Conservation (phyloP, 2,888 invertebrate genomes). For the Punctoribates punctum region DNA sequence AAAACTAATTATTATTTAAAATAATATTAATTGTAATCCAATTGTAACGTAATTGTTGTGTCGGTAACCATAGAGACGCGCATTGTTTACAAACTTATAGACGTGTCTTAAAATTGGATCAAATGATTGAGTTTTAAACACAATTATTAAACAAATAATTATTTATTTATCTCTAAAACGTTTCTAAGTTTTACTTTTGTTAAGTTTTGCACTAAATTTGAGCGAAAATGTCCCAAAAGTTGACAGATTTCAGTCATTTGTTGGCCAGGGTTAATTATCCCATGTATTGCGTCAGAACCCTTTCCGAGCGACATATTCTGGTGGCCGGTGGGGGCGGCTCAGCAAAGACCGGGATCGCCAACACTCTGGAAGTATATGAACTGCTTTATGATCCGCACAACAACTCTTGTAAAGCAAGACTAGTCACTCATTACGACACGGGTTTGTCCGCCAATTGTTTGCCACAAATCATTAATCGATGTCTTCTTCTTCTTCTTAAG, state of each 20-base stretch:
- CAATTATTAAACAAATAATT: no score
- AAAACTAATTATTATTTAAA: background rate
- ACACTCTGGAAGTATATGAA: slow-evolving; percentile 74
- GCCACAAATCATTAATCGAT: background rate
- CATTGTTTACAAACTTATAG: no score
- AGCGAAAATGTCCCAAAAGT: background rate
- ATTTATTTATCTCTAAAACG: background rate
- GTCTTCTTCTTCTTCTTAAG: slow-evolving; percentile 42
- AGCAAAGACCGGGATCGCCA: slow-evolving; percentile 92
- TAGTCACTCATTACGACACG: slow-evolving; percentile 82
- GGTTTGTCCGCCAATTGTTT: slow-evolving; percentile 20
- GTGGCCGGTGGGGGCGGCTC: slow-evolving; percentile 97
- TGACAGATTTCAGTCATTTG: slow-evolving; percentile 39
- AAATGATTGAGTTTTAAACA: no score
- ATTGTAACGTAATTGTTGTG: background rate
- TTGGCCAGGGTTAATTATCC: slow-evolving; percentile 84
- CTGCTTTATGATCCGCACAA: slow-evolving; percentile 75
- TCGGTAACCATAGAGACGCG: background rate
- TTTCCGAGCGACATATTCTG: slow-evolving; percentile 86
- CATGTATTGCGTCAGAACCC: slow-evolving; percentile 80
- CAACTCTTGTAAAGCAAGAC: slow-evolving; percentile 69
- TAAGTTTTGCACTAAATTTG: background rate
- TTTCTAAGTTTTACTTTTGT: background rate
- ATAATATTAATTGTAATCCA: background rate
- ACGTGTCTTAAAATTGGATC: no score